Conservation (phyloP, 2,797 vertebrate genomes). For the Nyctibius grandis region DNA sequence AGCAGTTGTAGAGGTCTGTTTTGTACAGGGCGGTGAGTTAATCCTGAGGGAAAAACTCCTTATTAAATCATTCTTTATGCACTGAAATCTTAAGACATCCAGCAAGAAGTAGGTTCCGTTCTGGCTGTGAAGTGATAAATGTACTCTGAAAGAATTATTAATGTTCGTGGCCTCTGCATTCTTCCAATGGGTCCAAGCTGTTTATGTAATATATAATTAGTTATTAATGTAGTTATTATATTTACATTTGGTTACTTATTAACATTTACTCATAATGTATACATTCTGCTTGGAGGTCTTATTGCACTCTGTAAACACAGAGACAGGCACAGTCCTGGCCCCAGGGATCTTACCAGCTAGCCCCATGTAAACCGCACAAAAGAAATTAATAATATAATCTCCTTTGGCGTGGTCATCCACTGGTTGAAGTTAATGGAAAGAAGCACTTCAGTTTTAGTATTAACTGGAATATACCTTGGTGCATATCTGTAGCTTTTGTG, state of each 20-base stretch:
- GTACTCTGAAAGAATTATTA: neutral
- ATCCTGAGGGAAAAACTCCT: neutral
- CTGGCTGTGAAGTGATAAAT: neutral
- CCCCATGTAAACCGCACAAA: neutral
- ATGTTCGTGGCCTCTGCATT: neutral
- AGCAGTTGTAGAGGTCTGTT: constrained; percentile 5
- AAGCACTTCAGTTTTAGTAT: neutral
- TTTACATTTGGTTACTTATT: neutral
- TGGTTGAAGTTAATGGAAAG: neutral
- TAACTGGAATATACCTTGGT: neutral
- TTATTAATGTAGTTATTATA: neutral
- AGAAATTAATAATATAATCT: neutral
- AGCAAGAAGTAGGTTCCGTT: neutral
- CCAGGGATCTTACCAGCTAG: neutral
- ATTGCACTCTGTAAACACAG: neutral
- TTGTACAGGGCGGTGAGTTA: constrained; percentile 4
- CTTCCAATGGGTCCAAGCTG: neutral
- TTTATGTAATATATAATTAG: neutral
- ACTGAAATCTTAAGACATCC: neutral
- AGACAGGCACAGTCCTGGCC: accelerated
- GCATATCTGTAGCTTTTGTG: neutral
- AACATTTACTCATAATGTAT: neutral
- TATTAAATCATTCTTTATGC: neutral
- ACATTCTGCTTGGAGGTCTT: neutral
- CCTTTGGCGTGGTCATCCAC: neutral